Evolutionary conservation across 2,113 vertebrate genomes (phyloP).

Genomic region (Pachypanchax playfairii): DNA sequence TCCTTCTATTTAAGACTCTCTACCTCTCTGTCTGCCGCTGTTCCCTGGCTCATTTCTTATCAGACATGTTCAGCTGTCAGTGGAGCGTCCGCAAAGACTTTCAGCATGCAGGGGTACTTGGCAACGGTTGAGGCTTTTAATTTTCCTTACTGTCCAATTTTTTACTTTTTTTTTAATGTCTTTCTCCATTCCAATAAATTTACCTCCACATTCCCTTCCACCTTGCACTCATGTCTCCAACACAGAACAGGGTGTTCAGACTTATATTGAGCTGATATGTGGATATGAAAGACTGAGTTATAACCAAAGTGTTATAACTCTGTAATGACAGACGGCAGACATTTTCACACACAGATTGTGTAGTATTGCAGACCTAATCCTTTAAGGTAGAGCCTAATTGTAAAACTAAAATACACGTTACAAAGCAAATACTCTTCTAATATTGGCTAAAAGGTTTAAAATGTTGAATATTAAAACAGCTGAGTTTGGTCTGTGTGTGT

Average conservation of each 20-base stretch:
- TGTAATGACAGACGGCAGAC: neutral
- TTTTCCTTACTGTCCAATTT: constrained; percentile 65
- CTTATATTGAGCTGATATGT: neutral
- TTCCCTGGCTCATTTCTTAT: constrained; percentile 76
- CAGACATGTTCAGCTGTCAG: constrained; percentile 74
- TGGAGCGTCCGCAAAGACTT: constrained; percentile 67
- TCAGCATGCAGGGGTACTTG: constrained; percentile 58
- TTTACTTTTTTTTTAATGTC: constrained; percentile 27
- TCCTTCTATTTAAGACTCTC: constrained; percentile 36
- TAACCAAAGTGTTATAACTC: constrained; percentile 4
- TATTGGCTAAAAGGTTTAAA: neutral
- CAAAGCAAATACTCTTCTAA: neutral
- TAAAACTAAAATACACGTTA: neutral
- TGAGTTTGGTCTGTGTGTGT: neutral
- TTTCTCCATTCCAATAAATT: constrained; percentile 45
- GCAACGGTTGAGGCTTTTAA: constrained; percentile 56
- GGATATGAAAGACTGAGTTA: neutral
- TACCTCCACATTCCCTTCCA: constrained; percentile 29
- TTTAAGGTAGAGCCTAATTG: neutral
- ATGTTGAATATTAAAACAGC: too few relatives aligned
- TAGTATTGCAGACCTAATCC: neutral
- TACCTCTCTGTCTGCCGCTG: constrained; percentile 49
- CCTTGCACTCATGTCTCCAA: constrained; percentile 27
- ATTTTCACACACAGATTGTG: neutral
- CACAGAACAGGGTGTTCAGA: neutral